phyloP scores from a whole-genome alignment of 2,113 vertebrate genomes.

The Microcebus murinus region DNA sequence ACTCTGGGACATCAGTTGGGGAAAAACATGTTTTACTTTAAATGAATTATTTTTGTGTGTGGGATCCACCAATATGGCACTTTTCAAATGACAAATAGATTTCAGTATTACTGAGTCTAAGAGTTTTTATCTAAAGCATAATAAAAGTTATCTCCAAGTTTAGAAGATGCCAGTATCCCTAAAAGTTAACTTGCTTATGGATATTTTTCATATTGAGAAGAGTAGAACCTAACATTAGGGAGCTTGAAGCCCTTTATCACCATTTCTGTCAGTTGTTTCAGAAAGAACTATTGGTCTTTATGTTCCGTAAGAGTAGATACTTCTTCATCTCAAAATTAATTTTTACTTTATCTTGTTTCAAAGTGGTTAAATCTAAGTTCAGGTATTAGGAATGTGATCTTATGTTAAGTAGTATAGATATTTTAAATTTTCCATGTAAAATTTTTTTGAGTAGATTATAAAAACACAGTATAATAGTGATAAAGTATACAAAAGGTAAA shows the following conservation, averaged over 20 bases:
- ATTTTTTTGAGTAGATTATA: background rate
- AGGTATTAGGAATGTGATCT: background rate
- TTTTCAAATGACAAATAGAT: background rate
- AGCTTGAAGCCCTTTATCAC: background rate
- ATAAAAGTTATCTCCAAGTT: background rate
- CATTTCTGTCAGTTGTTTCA: background rate
- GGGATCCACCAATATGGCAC: background rate
- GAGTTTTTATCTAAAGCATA: conserved; percentile 8
- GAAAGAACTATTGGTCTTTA: background rate
- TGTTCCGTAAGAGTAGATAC: background rate
- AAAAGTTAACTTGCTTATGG: background rate
- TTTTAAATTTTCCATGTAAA: background rate
- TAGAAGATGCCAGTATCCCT: background rate
- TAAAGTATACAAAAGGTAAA: background rate
- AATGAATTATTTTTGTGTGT: background rate
- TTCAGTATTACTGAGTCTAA: background rate
- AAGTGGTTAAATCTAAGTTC: background rate
- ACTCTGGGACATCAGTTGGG: background rate
- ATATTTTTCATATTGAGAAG: background rate
- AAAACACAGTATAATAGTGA: background rate
- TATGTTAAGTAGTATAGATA: background rate
- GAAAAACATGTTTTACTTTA: background rate
- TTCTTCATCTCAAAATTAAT: background rate
- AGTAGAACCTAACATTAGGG: background rate
- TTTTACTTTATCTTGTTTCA: conserved; percentile 26